These are phyloP conservation scores for Saccopteryx bilineata DNA, from an alignment of 2,113 vertebrate genomes.

Conservation along the genomic window DNA sequence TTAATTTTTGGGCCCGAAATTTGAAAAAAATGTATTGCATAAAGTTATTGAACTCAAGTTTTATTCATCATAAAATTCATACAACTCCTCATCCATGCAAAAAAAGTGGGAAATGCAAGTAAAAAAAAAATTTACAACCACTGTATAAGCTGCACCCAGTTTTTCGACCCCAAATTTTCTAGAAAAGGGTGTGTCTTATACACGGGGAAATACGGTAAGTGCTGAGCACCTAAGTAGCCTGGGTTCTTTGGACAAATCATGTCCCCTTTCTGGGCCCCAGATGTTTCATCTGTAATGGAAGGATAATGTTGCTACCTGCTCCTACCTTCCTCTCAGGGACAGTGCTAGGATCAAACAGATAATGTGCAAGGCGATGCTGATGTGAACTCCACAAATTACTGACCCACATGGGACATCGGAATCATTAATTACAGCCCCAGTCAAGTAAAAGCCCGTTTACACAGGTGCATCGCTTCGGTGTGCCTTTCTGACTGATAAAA, in stretches of 20 bases:
- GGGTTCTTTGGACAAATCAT: neutral
- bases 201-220: neutral
- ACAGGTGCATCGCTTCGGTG: neutral
- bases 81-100: no score
- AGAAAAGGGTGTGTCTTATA: no score
- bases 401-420: fast-evolving
- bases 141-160: no score
- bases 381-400: neutral
- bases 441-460: neutral
- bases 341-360: neutral
- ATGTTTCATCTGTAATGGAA: neutral
- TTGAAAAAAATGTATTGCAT: no score
- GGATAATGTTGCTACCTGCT: no score
- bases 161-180: no score
- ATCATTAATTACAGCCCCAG: neutral
- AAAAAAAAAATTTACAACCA: no score
- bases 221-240: neutral
- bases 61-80: no score
- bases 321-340: neutral
- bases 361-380: neutral
- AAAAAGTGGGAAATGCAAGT: no score
- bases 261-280: neutral
- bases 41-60: no score
- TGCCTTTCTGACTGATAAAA: slow-evolving; percentile 40
- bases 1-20: no score